Evolutionary conservation across 2,888 invertebrate genomes (phyloP).

Genomic region (Phrixothrix hirtus): DNA sequence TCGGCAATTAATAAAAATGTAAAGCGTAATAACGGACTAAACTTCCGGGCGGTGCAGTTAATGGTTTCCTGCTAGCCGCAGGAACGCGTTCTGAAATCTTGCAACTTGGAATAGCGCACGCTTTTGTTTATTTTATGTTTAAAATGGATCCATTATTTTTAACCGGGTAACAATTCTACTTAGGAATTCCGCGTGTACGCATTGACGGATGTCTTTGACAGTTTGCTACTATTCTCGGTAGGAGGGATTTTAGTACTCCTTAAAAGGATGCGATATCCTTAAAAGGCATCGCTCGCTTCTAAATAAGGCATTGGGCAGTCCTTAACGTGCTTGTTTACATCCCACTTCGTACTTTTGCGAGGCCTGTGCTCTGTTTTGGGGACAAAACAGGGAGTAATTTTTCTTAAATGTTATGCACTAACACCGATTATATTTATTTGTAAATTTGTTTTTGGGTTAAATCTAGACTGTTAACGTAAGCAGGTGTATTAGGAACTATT

Average conservation of each 20-base stretch:
- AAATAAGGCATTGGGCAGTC: conserved; percentile 81
- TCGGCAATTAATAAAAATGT: conserved; percentile 45
- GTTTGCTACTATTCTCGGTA: conserved; percentile 45
- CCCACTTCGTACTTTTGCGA: conserved; percentile 49
- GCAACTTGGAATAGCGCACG: conserved; percentile 11
- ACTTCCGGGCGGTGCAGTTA: conserved; percentile 34
- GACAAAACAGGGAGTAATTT: conserved; percentile 11
- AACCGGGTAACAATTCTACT: conserved; percentile 33
- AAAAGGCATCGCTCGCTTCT: conserved; percentile 80
- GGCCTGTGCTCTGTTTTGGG: conserved; percentile 32
- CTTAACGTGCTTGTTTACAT: conserved; percentile 56
- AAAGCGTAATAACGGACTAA: conserved; percentile 35
- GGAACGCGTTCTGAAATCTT: conserved; percentile 3
- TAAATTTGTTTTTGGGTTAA: too few species aligned
- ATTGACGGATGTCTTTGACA: conserved; percentile 44
- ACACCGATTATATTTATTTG: too few species aligned
- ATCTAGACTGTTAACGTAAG: too few species aligned
- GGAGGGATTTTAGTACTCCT: conserved; percentile 80
- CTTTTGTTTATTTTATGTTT: conserved; percentile 19
- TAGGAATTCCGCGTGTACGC: conserved; percentile 42
- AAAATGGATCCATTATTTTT: conserved; percentile 33
- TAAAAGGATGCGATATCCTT: conserved; percentile 80
- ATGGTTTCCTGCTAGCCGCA: conserved; percentile 17
- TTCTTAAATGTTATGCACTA: too few species aligned
- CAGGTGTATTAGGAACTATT: conserved; percentile 44